Evolutionary conservation across 2,113 vertebrate genomes (phyloP).

Genomic region (Pimephales promelas): DNA sequence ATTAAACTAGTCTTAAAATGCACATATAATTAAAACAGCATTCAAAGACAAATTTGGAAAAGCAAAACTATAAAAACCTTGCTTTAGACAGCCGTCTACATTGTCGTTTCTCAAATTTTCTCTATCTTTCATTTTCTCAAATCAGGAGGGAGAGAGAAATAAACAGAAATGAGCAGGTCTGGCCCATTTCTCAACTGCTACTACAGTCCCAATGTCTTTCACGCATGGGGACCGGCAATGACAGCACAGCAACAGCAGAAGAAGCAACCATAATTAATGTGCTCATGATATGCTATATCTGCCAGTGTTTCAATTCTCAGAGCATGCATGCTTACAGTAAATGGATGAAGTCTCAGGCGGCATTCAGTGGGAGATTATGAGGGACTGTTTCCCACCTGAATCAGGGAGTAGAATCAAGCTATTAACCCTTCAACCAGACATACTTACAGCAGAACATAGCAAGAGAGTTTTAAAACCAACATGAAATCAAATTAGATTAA

Average conservation of each 20-base stretch:
- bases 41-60: background rate
- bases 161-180: conserved; percentile 5
- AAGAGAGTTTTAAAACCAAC: background rate
- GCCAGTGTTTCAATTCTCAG: conserved; percentile 13
- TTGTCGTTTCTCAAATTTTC: background rate
- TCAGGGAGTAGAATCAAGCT: conserved; percentile 2
- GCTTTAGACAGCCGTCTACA: background rate
- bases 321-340: conserved; percentile 11
- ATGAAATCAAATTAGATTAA: background rate
- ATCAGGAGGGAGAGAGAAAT: background rate
- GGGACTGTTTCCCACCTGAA: conserved; percentile 12
- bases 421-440: background rate
- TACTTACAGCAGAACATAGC: background rate
- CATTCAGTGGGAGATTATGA: background rate
- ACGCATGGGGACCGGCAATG: conserved; percentile 24
- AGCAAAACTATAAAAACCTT: background rate
- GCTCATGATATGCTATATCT: conserved; percentile 32
- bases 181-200: conserved; percentile 23
- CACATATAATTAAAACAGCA: background rate
- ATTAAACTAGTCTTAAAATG: background rate
- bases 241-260: conserved; percentile 25
- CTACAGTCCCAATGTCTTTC: conserved; percentile 14
- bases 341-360: background rate
- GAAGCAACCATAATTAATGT: conserved; percentile 33
- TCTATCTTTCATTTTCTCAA: background rate